These are phyloP conservation scores for Platygyra sinensis DNA, from an alignment of 64 coral and sea anemone genomes.

Conservation along the genomic window DNA sequence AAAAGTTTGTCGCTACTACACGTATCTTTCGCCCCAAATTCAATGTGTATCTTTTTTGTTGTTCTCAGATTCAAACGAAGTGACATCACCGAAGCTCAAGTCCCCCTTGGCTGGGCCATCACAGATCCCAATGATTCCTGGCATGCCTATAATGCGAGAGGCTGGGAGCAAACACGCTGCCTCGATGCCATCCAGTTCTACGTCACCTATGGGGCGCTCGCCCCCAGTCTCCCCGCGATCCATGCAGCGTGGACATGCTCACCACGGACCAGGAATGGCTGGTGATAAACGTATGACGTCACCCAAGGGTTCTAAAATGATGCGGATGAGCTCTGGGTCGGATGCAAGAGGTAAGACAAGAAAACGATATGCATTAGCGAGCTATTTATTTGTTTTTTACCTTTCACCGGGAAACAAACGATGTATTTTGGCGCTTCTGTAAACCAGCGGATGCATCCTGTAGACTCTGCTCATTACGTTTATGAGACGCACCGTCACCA, in stretches of 20 bases:
- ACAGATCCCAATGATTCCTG: conserved; percentile 13
- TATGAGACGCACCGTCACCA: no score
- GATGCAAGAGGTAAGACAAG: neutral
- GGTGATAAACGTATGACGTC: conserved; percentile 4
- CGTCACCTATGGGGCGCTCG: conserved; percentile 4
- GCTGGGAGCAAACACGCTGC: neutral
- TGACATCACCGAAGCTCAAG: conserved; percentile 36
- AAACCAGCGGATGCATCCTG: no score
- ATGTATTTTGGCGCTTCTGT: no score
- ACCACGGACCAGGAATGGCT: neutral
- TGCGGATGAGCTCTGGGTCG: conserved; percentile 35
- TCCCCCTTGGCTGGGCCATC: conserved; percentile 18
- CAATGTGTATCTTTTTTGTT: neutral
- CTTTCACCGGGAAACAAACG: neutral
- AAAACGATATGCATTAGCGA: neutral
- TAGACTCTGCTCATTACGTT: no score
- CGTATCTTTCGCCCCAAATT: no score
- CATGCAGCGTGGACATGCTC: neutral
- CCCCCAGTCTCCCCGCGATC: conserved; percentile 23
- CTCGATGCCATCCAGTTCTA: neutral
- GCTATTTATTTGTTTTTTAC: neutral
- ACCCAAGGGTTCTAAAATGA: conserved; percentile 30
- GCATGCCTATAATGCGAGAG: neutral
- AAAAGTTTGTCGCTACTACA: no score
- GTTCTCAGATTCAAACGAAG: conserved; percentile 1